Conservation (phyloP, 2,113 vertebrate genomes). For the Canis aureus region DNA sequence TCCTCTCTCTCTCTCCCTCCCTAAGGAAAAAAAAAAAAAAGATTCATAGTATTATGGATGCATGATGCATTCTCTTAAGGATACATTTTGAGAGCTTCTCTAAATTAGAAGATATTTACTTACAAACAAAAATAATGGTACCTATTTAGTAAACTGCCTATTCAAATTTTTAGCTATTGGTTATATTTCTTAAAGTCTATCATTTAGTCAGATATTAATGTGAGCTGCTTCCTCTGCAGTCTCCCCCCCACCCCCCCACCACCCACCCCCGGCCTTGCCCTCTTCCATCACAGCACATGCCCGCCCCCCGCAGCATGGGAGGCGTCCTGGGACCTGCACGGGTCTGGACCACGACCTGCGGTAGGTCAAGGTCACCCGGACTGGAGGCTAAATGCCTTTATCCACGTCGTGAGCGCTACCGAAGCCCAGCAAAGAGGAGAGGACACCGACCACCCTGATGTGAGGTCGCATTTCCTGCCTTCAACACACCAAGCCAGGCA, state of each 20-base stretch:
- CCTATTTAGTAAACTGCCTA: background rate
- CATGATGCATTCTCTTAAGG: background rate
- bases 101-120: background rate
- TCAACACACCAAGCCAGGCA: background rate
- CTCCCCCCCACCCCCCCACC: background rate
- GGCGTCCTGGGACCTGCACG: too few species aligned
- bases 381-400: background rate
- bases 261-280: background rate
- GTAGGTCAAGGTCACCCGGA: background rate
- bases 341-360: background rate
- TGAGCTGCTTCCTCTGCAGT: background rate
- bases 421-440: background rate
- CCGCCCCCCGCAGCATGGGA: too few species aligned
- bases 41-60: background rate
- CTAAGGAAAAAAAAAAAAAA: background rate
- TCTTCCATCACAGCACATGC: background rate
- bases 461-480: constrained; percentile 1
- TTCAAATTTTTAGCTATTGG: background rate
- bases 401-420: background rate
- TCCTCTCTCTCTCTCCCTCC: too few species aligned
- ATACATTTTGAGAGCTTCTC: background rate
- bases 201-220: background rate
- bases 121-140: background rate
- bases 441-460: background rate
- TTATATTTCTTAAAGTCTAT: background rate